phyloP scores from a whole-genome alignment of 2,888 invertebrate species.

The Scaptomyza flava region DNA sequence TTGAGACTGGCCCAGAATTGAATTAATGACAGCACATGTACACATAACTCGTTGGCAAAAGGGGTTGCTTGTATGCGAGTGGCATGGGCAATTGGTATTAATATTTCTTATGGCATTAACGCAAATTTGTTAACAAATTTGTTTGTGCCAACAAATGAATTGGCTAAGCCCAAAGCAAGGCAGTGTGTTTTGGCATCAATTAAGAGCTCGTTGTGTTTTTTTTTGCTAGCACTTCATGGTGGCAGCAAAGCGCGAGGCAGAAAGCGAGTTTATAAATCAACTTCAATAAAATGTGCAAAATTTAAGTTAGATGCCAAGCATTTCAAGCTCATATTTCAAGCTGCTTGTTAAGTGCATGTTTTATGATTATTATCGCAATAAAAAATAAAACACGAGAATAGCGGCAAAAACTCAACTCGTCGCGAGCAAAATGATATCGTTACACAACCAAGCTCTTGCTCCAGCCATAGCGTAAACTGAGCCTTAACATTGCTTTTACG shows the following conservation, averaged over 20 bases:
- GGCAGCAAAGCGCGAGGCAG: neutral
- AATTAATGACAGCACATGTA: conserved; percentile 73
- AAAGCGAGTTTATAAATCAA: conserved; percentile 64
- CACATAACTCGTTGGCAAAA: conserved; percentile 31
- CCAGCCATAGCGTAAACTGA: conserved; percentile 11
- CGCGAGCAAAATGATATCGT: conserved; percentile 67
- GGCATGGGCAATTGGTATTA: conserved; percentile 45
- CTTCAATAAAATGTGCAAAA: conserved; percentile 72
- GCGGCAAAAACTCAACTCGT: conserved; percentile 17
- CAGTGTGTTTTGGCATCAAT: conserved; percentile 54
- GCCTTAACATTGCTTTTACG: conserved; percentile 32
- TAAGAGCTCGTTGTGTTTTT: conserved; percentile 63
- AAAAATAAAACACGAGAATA: conserved; percentile 49
- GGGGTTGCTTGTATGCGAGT: neutral
- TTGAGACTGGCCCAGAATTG: conserved; percentile 60
- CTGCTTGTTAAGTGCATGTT: conserved; percentile 81
- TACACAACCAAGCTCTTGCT: neutral
- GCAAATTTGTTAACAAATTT: conserved; percentile 81
- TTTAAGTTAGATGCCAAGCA: conserved; percentile 65
- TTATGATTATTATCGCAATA: conserved; percentile 80
- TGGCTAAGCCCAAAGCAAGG: conserved; percentile 45
- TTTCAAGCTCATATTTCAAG: conserved; percentile 73
- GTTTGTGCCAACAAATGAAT: conserved; percentile 79
- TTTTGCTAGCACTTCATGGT: conserved; percentile 4
- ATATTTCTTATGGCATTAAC: conserved; percentile 74